A percentile compares a stretch with the other conserved stretches of the same genome.
Evolutionary conservation across 2,888 invertebrate genomes (phyloP).

Genomic region (Stenichneumon culpator): DNA sequence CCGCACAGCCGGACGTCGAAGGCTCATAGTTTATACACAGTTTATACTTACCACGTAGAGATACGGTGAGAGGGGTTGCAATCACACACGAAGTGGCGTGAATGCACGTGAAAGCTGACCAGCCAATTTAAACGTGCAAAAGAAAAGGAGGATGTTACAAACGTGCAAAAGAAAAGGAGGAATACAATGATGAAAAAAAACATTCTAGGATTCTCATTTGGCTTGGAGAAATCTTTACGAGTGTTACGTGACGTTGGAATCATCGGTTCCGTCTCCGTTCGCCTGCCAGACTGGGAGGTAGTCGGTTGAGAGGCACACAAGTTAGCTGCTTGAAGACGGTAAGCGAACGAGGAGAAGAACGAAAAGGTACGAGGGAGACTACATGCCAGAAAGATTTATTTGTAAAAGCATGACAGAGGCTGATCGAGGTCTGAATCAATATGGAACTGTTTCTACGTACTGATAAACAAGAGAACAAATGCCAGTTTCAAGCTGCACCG

Average conservation of each 20-base stretch:
- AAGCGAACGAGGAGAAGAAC: not conserved
- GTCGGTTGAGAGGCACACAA: not conserved
- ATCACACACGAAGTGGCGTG: constrained; percentile 47
- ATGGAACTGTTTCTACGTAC: constrained; percentile 23
- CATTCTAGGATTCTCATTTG: constrained; percentile 41
- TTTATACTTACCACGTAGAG: constrained; percentile 23
- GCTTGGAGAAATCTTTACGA: constrained; percentile 58
- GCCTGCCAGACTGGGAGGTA: constrained; percentile 1
- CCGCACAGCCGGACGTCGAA: constrained; percentile 51
- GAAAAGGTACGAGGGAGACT: constrained; percentile 12
- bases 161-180: constrained; percentile 6
- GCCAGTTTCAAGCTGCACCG: too few relatives aligned
- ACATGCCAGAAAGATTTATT: constrained; percentile 31
- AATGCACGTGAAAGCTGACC: constrained; percentile 18
- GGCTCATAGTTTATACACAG: constrained; percentile 57
- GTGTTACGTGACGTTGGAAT: constrained; percentile 50
- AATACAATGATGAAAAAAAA: constrained; percentile 11
- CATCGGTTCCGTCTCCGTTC: constrained; percentile 5
- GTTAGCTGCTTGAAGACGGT: constrained; percentile 20
- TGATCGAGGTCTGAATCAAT: constrained; percentile 19
- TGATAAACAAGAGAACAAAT: constrained; percentile 1
- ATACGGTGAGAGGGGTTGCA: constrained; percentile 40
- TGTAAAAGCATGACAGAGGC: constrained; percentile 29
- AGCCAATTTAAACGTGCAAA: not conserved
- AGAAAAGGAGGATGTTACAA: constrained; percentile 19